These are phyloP conservation scores for Cavia porcellus DNA, from an alignment of 2,113 vertebrate species.

Conservation along the genomic window DNA sequence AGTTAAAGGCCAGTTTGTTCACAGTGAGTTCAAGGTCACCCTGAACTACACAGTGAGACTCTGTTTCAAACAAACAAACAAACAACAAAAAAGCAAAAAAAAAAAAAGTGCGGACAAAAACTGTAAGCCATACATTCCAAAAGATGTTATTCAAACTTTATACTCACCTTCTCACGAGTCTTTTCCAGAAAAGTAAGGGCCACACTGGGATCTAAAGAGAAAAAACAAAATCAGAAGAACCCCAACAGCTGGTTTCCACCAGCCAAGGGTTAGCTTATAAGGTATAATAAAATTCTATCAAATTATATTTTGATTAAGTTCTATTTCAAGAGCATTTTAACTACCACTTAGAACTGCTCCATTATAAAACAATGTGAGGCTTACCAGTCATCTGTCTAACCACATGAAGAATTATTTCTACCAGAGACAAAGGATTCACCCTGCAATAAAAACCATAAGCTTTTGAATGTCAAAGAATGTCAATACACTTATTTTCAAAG, in stretches of 20 bases:
- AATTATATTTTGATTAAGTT: background rate
- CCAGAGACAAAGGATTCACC: slow-evolving; percentile 97
- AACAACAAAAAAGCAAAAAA: background rate
- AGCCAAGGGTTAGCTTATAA: background rate
- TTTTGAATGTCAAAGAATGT: background rate
- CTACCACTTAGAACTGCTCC: background rate
- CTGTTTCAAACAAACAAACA: no score
- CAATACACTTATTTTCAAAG: background rate
- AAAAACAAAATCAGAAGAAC: slow-evolving; percentile 20
- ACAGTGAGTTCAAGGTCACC: no score
- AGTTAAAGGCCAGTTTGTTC: no score
- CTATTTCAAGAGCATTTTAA: background rate
- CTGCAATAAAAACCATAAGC: slow-evolving; percentile 84
- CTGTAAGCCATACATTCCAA: rapidly evolving
- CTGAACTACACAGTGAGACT: no score
- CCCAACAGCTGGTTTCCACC: background rate
- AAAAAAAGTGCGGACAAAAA: background rate
- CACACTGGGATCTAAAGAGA: slow-evolving; percentile 92
- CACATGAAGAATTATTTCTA: slow-evolving; percentile 97
- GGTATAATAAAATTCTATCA: background rate
- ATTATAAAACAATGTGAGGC: background rate
- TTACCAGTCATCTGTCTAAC: slow-evolving; percentile 96
- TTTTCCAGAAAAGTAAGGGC: slow-evolving; percentile 98
- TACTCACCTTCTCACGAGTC: slow-evolving; percentile 95
- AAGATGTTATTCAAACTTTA: background rate